Evolutionary conservation across 1,140 invertebrate genomes (phyloP).

Genomic region (Pogonus chalceus): DNA sequence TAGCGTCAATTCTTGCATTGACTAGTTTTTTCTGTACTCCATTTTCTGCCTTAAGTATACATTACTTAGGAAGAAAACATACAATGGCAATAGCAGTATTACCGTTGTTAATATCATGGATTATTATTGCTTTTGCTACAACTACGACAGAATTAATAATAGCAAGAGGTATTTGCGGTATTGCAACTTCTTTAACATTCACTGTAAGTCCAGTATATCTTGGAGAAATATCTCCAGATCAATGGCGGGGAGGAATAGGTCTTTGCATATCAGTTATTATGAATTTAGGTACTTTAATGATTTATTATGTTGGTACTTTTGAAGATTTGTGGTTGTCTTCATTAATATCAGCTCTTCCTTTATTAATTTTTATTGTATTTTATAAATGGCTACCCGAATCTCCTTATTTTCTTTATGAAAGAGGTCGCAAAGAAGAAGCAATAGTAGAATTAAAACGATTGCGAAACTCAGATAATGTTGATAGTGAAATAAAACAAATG

Average conservation of each 20-base stretch:
- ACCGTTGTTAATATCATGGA: neutral
- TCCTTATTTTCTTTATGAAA: neutral
- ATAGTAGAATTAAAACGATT: neutral
- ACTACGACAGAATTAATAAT: neutral
- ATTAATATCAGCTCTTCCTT: neutral
- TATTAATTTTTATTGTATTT: neutral
- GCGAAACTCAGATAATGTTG: neutral
- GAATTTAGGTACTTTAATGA: neutral
- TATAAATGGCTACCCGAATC: neutral
- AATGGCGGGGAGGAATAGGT: neutral
- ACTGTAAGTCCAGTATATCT: neutral
- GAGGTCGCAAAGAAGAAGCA: neutral
- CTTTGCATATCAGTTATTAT: neutral
- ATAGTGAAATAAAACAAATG: neutral
- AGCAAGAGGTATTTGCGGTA: neutral
- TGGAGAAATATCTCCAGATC: constrained; percentile 1
- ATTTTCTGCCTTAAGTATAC: neutral
- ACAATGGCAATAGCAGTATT: neutral
- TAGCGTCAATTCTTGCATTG: neutral
- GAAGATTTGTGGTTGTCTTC: neutral
- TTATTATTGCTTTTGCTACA: neutral
- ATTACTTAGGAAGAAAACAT: neutral
- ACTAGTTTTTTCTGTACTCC: neutral
- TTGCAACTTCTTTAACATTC: neutral
- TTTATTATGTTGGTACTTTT: neutral